Evolutionary conservation across 2,888 invertebrate species (phyloP).

Genomic region (Drosophila acutilabella): DNA sequence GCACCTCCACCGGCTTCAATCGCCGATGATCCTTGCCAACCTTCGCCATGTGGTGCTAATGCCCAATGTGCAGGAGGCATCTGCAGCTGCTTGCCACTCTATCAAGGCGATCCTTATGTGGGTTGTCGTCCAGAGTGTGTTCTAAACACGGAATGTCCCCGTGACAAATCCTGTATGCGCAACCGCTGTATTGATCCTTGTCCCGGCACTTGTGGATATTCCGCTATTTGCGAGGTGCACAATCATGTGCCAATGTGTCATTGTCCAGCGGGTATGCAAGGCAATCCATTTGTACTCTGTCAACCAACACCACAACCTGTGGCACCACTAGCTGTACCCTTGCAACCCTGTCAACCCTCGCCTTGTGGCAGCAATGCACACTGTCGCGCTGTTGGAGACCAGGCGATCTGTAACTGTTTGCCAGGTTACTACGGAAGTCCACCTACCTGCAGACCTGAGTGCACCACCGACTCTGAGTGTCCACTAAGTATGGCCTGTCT

Average conservation of each 20-base stretch:
- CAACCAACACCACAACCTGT: slow-evolving; percentile 56
- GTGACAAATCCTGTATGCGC: slow-evolving; percentile 89
- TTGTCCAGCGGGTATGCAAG: slow-evolving; percentile 87
- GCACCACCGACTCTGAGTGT: slow-evolving; percentile 90
- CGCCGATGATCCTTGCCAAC: slow-evolving; percentile 87
- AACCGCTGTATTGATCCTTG: slow-evolving; percentile 92
- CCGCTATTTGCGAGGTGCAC: slow-evolving; percentile 90
- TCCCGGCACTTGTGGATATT: slow-evolving; percentile 89
- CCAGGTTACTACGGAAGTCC: slow-evolving; percentile 89
- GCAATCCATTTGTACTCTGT: slow-evolving; percentile 89
- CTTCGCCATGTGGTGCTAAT: slow-evolving; percentile 90
- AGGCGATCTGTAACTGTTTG: slow-evolving; percentile 88
- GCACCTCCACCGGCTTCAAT: slow-evolving; percentile 17
- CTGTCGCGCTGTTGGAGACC: slow-evolving; percentile 87
- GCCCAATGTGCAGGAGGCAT: slow-evolving; percentile 88
- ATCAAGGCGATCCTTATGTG: slow-evolving; percentile 89
- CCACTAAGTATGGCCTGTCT: slow-evolving; percentile 89
- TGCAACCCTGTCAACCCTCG: slow-evolving; percentile 88
- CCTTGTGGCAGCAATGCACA: slow-evolving; percentile 90
- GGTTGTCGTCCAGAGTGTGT: slow-evolving; percentile 91
- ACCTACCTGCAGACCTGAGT: slow-evolving; percentile 90
- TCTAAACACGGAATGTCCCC: slow-evolving; percentile 90
- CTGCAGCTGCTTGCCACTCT: slow-evolving; percentile 88
- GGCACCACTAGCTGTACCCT: slow-evolving; percentile 9
- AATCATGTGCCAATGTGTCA: slow-evolving; percentile 89